These are phyloP conservation scores for Pygoscelis antarcticus DNA, from an alignment of 2,113 vertebrate species.

Conservation along the genomic window DNA sequence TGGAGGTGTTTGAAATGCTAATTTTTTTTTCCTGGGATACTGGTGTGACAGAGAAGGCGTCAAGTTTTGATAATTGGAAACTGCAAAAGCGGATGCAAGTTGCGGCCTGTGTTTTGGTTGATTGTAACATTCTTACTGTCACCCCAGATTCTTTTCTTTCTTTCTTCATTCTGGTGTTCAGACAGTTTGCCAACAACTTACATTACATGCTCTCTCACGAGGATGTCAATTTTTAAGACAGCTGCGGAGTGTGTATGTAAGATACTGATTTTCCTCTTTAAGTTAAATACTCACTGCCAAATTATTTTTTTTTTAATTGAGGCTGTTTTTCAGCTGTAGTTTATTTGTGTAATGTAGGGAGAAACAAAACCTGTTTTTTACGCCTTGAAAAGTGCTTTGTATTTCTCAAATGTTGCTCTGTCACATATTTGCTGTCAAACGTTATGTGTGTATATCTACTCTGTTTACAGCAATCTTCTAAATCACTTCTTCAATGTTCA, in stretches of 20 bases:
- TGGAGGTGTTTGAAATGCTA: conserved; percentile 50
- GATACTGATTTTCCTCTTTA: not conserved
- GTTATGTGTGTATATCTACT: not conserved
- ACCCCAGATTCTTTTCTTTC: not conserved
- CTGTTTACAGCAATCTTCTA: not conserved
- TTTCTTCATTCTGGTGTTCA: not conserved
- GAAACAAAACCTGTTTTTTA: not conserved
- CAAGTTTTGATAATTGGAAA: conserved; percentile 33
- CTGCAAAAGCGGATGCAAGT: not conserved
- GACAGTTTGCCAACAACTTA: conserved; percentile 10
- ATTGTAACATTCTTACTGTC: conserved; percentile 4
- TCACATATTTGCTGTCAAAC: not conserved
- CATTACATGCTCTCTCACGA: not conserved
- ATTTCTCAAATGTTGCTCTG: not conserved
- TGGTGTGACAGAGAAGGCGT: conserved; percentile 22
- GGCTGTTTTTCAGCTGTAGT: not conserved
- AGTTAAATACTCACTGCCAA: not conserved
- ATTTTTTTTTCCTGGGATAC: not conserved
- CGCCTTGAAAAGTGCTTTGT: not conserved
- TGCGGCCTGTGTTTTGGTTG: conserved; percentile 25
- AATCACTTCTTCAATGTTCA: not conserved
- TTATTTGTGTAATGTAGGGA: not conserved
- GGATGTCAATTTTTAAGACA: not conserved
- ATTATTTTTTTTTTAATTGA: not conserved
- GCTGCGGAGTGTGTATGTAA: not conserved